A percentile compares a stretch with the other conserved stretches of the same genome.
Evolutionary conservation across 2,888 invertebrate species (phyloP).

Genomic region (Ennomos erosarius): DNA sequence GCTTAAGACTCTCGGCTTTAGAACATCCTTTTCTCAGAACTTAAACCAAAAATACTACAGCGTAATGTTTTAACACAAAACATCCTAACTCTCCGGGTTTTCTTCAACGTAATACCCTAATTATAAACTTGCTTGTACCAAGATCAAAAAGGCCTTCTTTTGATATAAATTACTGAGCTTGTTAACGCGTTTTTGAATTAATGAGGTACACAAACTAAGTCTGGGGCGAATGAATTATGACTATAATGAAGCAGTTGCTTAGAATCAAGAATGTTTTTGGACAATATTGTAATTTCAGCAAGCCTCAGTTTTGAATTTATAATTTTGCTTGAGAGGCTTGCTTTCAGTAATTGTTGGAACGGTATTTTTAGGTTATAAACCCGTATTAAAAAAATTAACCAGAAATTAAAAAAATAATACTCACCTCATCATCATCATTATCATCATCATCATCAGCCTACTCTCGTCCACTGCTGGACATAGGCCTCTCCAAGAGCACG

Average conservation of each 20-base stretch:
- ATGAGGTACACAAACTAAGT: slow-evolving; percentile 37
- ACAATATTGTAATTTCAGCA: slow-evolving; percentile 9
- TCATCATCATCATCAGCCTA: no score
- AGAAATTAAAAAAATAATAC: no score
- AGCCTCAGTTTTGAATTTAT: slow-evolving; percentile 21
- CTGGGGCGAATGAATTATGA: slow-evolving; percentile 27
- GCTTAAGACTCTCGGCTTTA: not conserved
- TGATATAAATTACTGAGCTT: slow-evolving; percentile 32
- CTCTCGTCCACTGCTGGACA: no score
- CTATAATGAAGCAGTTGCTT: slow-evolving; percentile 22
- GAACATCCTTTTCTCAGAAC: not conserved
- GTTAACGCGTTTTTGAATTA: slow-evolving; percentile 34
- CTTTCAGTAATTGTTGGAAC: no score
- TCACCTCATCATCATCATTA: no score
- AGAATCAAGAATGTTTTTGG: slow-evolving; percentile 15
- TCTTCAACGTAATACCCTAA: slow-evolving; percentile 27
- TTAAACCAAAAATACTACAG: slow-evolving; percentile 4
- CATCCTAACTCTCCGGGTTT: slow-evolving; percentile 14
- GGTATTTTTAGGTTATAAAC: no score
- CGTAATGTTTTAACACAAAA: slow-evolving; percentile 6
- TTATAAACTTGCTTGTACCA: slow-evolving; percentile 29
- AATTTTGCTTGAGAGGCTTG: slow-evolving; percentile 1
- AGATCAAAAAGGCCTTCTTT: slow-evolving; percentile 30
- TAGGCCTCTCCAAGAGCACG: no score
- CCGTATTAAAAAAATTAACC: no score